These are phyloP conservation scores for Glaucomys volans DNA, from an alignment of 2,113 vertebrate genomes.

Conservation along the genomic window DNA sequence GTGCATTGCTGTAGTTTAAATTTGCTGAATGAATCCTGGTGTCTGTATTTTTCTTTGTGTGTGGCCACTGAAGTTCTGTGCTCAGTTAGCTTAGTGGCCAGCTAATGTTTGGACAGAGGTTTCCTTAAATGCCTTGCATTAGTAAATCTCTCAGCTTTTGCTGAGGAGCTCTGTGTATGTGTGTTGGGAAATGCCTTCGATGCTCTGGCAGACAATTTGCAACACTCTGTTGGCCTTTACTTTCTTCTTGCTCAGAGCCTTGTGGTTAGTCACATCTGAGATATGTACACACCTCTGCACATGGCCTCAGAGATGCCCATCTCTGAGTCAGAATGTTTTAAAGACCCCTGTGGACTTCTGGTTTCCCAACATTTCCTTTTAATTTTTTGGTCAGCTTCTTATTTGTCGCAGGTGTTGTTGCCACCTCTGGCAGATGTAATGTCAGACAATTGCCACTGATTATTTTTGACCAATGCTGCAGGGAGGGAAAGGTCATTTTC, in stretches of 20 bases:
- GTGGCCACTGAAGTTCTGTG: not conserved
- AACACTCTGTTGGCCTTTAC: not conserved
- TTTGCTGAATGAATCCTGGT: not conserved
- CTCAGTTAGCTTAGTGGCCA: not conserved
- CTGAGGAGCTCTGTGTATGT: not conserved
- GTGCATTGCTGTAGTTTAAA: not conserved
- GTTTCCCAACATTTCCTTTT: not conserved
- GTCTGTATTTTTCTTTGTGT: not conserved
- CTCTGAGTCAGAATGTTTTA: not conserved
- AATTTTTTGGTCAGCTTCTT: not conserved
- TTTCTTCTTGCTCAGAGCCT: not conserved
- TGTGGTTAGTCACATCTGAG: not conserved
- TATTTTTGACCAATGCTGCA: not conserved
- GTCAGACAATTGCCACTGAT: not conserved
- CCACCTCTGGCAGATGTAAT: not conserved
- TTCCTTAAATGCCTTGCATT: not conserved
- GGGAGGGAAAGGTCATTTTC: not conserved
- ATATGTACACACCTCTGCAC: not conserved
- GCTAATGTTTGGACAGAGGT: not conserved
- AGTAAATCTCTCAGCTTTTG: not conserved
- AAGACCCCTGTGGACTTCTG: not conserved
- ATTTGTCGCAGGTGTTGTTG: conserved; percentile 28
- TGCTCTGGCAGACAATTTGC: not conserved
- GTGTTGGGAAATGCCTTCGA: not conserved
- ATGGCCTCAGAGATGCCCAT: not conserved